These are phyloP conservation scores for Sialis lutaria DNA, from an alignment of 2,888 invertebrate species.

Conservation along the genomic window DNA sequence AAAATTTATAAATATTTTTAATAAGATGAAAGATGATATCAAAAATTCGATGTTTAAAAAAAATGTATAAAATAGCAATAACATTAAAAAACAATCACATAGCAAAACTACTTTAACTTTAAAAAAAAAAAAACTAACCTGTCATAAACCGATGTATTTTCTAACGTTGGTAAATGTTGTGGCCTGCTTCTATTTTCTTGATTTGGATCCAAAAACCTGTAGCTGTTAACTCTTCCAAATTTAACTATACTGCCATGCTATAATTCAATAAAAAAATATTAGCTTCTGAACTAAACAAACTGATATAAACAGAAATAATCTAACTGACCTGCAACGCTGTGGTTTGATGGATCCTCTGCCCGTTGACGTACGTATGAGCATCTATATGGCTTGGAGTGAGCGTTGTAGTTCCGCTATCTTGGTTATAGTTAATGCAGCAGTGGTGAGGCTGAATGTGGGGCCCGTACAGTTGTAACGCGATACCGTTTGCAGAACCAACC, in stretches of 20 bases:
- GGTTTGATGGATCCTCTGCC: slow-evolving; percentile 79
- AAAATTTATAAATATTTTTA: too few species aligned
- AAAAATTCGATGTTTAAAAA: neutral
- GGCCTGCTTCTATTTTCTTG: slow-evolving; percentile 64
- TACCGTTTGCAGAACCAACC: slow-evolving; percentile 65
- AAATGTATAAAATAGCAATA: slow-evolving; percentile 10
- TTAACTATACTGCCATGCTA: slow-evolving; percentile 72
- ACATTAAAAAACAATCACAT: slow-evolving; percentile 9
- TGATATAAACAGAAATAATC: neutral
- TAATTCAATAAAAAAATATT: slow-evolving; percentile 8
- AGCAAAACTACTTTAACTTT: slow-evolving; percentile 7
- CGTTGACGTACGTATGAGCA: slow-evolving; percentile 89
- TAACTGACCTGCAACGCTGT: slow-evolving; percentile 63
- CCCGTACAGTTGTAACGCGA: slow-evolving; percentile 62
- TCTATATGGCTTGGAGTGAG: slow-evolving; percentile 87
- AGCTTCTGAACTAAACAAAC: neutral
- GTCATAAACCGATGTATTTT: slow-evolving; percentile 62
- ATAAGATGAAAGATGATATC: too few species aligned
- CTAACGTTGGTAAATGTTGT: slow-evolving; percentile 37
- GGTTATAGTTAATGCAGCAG: slow-evolving; percentile 72
- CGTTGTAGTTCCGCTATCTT: slow-evolving; percentile 81
- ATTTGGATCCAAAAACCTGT: slow-evolving; percentile 68
- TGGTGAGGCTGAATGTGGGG: slow-evolving; percentile 88
- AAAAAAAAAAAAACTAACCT: slow-evolving; percentile 39
- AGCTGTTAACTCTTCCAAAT: slow-evolving; percentile 74